Conservation (phyloP, 2,113 vertebrate species). For the Albula glossodonta region DNA sequence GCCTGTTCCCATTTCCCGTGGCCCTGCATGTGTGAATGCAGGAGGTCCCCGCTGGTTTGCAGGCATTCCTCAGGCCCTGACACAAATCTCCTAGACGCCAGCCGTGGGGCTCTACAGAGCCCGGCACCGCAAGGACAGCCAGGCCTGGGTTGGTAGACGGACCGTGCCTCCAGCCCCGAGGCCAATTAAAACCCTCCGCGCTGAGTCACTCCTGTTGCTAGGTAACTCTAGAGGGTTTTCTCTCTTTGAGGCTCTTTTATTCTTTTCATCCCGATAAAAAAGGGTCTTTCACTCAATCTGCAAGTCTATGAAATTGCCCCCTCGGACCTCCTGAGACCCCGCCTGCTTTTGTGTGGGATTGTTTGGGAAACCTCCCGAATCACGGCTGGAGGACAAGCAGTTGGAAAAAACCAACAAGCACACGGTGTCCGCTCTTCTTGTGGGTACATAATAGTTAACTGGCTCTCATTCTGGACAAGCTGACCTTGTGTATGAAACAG, state of each 20-base stretch:
- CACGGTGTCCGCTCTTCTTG: background rate
- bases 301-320: slow-evolving; percentile 3
- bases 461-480: background rate
- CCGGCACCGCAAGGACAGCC: background rate
- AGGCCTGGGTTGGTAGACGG: background rate
- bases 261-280: background rate
- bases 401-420: background rate
- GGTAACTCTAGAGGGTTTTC: slow-evolving; percentile 8
- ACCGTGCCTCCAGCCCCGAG: background rate
- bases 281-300: slow-evolving; percentile 1
- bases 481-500: background rate
- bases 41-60: background rate
- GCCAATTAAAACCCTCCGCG: background rate
- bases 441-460: background rate
- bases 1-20: background rate
- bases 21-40: background rate
- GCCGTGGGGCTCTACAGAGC: background rate
- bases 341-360: background rate
- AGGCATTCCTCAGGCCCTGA: slow-evolving; percentile 11
- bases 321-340: background rate
- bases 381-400: background rate
- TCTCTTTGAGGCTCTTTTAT: background rate
- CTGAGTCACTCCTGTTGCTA: slow-evolving; percentile 25
- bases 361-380: background rate
- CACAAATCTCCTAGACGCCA: background rate